These are phyloP conservation scores for Gryon sp. DNA, from an alignment of 1,140 invertebrate genomes.

Conservation along the genomic window DNA sequence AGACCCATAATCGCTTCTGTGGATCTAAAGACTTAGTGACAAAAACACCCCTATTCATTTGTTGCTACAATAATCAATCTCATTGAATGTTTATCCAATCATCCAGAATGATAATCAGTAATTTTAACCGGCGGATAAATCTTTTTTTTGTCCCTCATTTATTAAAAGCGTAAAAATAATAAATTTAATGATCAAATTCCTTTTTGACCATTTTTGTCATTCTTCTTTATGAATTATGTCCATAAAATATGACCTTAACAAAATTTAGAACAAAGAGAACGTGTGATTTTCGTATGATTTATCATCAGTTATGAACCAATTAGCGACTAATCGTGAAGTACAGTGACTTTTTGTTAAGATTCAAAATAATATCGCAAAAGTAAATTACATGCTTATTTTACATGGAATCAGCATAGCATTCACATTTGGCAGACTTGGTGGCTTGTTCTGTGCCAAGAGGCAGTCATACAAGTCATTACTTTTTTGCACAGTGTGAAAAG, in stretches of 20 bases:
- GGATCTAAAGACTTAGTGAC: slow-evolving; percentile 45
- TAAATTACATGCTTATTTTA: slow-evolving; percentile 2
- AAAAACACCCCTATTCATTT: slow-evolving; percentile 27
- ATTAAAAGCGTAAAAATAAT: too few relatives aligned
- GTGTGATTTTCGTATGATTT: background rate
- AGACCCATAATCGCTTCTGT: slow-evolving; percentile 54
- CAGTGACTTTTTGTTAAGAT: background rate
- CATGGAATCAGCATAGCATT: slow-evolving; percentile 9
- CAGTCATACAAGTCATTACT: slow-evolving; percentile 31
- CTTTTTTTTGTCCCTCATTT: too few relatives aligned
- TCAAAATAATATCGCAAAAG: background rate
- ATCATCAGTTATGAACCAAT: slow-evolving; percentile 10
- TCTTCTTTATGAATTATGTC: too few relatives aligned
- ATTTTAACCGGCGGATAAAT: too few relatives aligned
- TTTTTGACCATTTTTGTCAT: too few relatives aligned
- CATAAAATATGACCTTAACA: too few relatives aligned
- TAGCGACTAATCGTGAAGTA: slow-evolving; percentile 10
- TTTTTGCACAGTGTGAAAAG: slow-evolving; percentile 37
- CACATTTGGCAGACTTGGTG: slow-evolving; percentile 3
- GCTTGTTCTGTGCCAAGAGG: slow-evolving; percentile 15
- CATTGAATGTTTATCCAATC: slow-evolving; percentile 1
- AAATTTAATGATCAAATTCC: too few relatives aligned
- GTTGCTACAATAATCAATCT: slow-evolving; percentile 20
- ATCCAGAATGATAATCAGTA: background rate
- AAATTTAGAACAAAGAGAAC: too few relatives aligned